Percentiles rank a stretch among this genome's conserved stretches.
Conservation (phyloP, 1,140 invertebrate genomes). For the Heliconius congener region DNA sequence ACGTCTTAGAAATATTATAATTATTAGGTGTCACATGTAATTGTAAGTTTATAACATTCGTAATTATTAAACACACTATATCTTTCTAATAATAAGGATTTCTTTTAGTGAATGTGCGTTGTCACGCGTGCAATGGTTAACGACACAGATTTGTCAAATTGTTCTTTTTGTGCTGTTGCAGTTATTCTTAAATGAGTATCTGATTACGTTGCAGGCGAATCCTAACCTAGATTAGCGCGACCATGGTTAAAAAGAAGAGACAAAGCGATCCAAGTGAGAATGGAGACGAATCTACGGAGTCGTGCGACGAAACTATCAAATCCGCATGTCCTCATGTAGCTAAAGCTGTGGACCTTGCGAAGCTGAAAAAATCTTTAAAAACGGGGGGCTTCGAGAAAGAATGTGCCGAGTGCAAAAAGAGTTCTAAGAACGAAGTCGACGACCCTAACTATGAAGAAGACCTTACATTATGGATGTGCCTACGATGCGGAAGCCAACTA, state of each 20-base stretch:
- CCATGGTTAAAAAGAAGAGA: slow-evolving; percentile 85
- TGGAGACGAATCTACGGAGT: slow-evolving; percentile 84
- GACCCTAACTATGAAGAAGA: slow-evolving; percentile 84
- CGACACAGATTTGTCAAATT: slow-evolving; percentile 79
- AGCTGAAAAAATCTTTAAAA: slow-evolving; percentile 84
- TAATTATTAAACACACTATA: slow-evolving; percentile 16
- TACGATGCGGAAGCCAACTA: slow-evolving; percentile 88
- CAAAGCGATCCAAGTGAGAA: slow-evolving; percentile 83
- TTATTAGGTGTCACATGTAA: slow-evolving; percentile 60
- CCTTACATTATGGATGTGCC: slow-evolving; percentile 85
- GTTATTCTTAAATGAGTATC: slow-evolving; percentile 79
- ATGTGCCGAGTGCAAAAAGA: slow-evolving; percentile 84
- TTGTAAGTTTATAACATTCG: slow-evolving; percentile 58
- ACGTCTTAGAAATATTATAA: slow-evolving; percentile 48
- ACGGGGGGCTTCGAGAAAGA: slow-evolving; percentile 81
- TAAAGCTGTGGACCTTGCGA: slow-evolving; percentile 85
- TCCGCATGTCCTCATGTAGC: slow-evolving; percentile 86
- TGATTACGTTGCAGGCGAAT: slow-evolving; percentile 75
- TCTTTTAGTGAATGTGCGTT: slow-evolving; percentile 67
- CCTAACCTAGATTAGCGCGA: slow-evolving; percentile 56
- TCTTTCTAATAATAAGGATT: slow-evolving; percentile 16
- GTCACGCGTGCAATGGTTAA: slow-evolving; percentile 79
- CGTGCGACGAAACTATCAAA: slow-evolving; percentile 82
- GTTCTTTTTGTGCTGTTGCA: slow-evolving; percentile 74
- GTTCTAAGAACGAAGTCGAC: slow-evolving; percentile 51